Conservation (phyloP, 2,113 vertebrate species). For the Megaceryle maxima region DNA sequence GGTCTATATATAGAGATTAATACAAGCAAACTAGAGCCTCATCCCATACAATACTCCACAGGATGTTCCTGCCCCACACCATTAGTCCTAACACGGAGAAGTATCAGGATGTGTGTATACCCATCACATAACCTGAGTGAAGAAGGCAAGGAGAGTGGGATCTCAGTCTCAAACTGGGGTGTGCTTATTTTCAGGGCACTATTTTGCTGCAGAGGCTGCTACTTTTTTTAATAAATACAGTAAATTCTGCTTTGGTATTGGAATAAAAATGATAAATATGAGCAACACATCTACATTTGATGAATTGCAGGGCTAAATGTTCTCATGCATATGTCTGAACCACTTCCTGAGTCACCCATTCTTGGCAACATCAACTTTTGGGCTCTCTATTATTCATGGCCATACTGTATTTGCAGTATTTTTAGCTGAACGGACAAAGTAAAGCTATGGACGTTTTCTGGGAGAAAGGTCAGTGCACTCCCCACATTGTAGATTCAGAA, state of each 20-base stretch:
- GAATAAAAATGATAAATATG: constrained; percentile 53
- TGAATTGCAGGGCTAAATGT: constrained; percentile 55
- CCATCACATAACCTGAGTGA: not conserved
- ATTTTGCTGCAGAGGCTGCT: not conserved
- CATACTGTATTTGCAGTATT: constrained; percentile 1
- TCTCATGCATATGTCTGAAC: constrained; percentile 56
- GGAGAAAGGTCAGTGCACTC: not conserved
- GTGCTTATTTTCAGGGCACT: not conserved
- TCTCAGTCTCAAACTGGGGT: not conserved
- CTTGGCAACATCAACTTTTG: constrained; percentile 47
- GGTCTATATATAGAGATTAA: not conserved
- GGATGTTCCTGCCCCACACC: not conserved
- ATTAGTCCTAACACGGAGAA: not conserved
- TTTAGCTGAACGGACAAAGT: constrained; percentile 39
- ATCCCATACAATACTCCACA: not conserved
- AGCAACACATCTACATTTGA: constrained; percentile 3
- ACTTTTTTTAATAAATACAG: not conserved
- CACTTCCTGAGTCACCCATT: constrained; percentile 58
- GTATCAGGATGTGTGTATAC: not conserved
- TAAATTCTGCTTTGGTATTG: not conserved
- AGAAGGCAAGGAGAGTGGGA: not conserved
- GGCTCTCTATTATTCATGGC: constrained; percentile 57
- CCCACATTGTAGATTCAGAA: not conserved
- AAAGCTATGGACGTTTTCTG: not conserved
- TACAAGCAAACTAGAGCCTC: not conserved